Conservation (phyloP, 2,113 vertebrate genomes). For the Alethe castanea region DNA sequence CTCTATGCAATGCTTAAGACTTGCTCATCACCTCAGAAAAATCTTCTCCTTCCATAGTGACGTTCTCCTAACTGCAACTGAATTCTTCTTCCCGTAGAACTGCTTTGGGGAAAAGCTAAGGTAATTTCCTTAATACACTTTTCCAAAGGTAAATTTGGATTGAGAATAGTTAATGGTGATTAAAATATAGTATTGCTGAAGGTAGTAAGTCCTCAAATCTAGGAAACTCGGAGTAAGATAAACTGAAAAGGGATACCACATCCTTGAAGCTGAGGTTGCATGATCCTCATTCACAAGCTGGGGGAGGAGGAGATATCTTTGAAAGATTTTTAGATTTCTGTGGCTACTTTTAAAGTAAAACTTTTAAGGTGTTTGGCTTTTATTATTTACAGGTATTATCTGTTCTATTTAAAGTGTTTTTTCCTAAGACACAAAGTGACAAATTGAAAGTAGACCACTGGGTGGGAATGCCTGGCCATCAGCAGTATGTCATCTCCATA, state of each 20-base stretch:
- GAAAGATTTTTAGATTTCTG: neutral
- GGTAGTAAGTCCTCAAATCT: neutral
- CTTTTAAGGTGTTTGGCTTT: neutral
- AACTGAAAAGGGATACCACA: neutral
- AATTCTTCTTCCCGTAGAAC: neutral
- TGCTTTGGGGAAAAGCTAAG: neutral
- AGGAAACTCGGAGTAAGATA: neutral
- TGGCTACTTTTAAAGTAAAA: neutral
- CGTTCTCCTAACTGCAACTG: neutral
- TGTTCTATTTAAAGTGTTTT: neutral
- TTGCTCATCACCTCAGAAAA: neutral
- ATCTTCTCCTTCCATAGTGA: rapidly evolving
- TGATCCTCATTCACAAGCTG: neutral
- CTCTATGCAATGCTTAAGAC: neutral
- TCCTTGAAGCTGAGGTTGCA: neutral
- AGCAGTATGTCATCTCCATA: neutral
- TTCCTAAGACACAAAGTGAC: neutral
- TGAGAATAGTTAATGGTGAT: neutral
- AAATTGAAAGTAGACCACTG: neutral
- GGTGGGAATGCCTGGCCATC: neutral
- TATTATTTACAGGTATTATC: neutral
- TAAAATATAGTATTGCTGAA: neutral
- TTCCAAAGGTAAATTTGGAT: neutral
- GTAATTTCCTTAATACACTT: neutral
- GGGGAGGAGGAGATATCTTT: neutral